Base-by-base conservation (phyloP, 2,797 vertebrate genomes). In the Tragopan temminckii region DNA sequence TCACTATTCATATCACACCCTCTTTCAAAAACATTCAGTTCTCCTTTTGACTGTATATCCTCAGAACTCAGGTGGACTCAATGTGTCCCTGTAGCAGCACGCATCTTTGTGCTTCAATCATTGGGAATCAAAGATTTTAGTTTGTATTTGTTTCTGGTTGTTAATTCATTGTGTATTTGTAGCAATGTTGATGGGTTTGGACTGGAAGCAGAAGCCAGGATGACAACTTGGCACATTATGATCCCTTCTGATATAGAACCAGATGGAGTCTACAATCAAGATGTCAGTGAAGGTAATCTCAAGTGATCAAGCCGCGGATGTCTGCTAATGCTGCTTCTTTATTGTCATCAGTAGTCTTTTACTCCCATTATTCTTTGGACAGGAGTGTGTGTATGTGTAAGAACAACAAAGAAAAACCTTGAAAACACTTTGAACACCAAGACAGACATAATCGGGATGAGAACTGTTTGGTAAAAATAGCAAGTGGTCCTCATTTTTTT, bases 211-310 rank as follows among this genome's bases (percentile, higher is more conserved):
- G 99, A 99, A 98, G 99, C 99, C 74, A 98, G 99, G 89, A 99
- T 99, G 99, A 99, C 99, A 15, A 99, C 99, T 42, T 99, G 99
- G 99, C 99, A 99, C 79, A 98, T 99, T 55, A 99, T 99, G 98
- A 99, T 99, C 82, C 98, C 99, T 19, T 96, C 99, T 5, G 99
- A 99, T 94, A 98, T 99, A 20, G 99, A 99, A 52, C 95, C 98
- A 1, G 99, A 99, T 71, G 94, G 98, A 29, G 96, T 98, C 18
- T 99, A 99, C 97, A 99, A 96, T 97, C 99, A 99, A 70, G 99
- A 99, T 89, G 98, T 99, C 92, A 99, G 99, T 33, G 99, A 99
- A 98, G 99, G 99, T 99, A 97, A 97, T 52, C 55, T 29, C n/a
- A 31, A 67, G 5, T 53, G 76, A 13, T 71, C 69, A 64, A 76